Evolutionary conservation across 2,797 vertebrate genomes (phyloP).

Genomic region (Gallirallus australis): DNA sequence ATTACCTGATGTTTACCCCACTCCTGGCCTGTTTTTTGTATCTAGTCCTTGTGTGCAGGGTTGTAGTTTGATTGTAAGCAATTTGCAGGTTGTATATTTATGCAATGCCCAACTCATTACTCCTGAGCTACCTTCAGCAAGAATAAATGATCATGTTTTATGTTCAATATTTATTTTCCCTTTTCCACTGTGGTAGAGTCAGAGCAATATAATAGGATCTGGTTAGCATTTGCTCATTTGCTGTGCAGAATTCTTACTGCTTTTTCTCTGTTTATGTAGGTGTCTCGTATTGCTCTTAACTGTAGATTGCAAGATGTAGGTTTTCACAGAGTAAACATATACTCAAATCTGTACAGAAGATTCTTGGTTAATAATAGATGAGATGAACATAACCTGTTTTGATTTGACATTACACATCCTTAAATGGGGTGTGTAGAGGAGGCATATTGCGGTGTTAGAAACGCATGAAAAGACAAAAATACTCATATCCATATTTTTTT

Average conservation of each 20-base stretch:
- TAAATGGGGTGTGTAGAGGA: background rate
- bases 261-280: background rate
- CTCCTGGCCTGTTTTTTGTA: background rate
- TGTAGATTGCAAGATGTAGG: background rate
- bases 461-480: background rate
- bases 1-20: background rate
- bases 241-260: background rate
- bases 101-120: background rate
- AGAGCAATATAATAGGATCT: background rate
- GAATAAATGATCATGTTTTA: background rate
- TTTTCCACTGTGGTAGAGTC: background rate
- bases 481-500: fast-evolving
- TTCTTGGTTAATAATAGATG: slow-evolving; percentile 33
- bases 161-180: slow-evolving; percentile 29
- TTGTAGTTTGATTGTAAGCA: background rate
- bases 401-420: background rate
- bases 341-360: slow-evolving; percentile 4
- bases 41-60: background rate
- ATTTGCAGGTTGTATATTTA: background rate
- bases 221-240: background rate
- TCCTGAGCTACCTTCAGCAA: background rate
- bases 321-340: slow-evolving; percentile 34
- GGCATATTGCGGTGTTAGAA: background rate
- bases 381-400: background rate
- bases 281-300: slow-evolving; percentile 14